Evolutionary conservation across 2,888 invertebrate species (phyloP).

Genomic region (Diarsia brunnea): DNA sequence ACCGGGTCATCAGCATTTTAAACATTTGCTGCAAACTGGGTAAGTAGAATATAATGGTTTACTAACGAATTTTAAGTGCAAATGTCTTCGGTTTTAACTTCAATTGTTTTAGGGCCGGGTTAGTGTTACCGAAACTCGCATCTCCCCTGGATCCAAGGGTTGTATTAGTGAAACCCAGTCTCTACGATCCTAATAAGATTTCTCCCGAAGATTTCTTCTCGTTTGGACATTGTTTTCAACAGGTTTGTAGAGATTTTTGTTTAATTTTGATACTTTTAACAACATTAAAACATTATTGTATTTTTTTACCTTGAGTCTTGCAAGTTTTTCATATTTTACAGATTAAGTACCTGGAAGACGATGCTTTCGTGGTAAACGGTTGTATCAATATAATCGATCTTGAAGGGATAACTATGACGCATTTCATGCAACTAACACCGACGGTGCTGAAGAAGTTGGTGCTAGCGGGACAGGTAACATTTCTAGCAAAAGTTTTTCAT

Average conservation of each 20-base stretch:
- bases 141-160: conserved; percentile 43
- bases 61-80: neutral
- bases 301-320: neutral
- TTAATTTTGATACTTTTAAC: neutral
- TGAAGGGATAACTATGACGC: conserved; percentile 50
- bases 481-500: neutral
- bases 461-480: conserved; percentile 52
- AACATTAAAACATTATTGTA: neutral
- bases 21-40: conserved; percentile 73
- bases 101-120: conserved; percentile 25
- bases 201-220: conserved; percentile 30
- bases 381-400: conserved; percentile 43
- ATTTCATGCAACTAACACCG: conserved; percentile 52
- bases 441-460: conserved; percentile 51
- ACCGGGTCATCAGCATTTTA: conserved; percentile 54
- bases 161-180: conserved; percentile 34
- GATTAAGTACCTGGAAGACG: conserved; percentile 56
- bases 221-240: conserved; percentile 43
- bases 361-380: conserved; percentile 54
- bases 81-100: neutral
- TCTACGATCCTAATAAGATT: conserved; percentile 51
- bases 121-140: conserved; percentile 49
- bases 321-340: conserved; percentile 19
- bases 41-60: conserved; percentile 49
- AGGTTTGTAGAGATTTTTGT: conserved; percentile 35